Percentiles rank a stretch among this genome's conserved stretches.
These are phyloP conservation scores for Dryoscopus gambensis DNA, from an alignment of 2,113 vertebrate species.

Conservation along the genomic window DNA sequence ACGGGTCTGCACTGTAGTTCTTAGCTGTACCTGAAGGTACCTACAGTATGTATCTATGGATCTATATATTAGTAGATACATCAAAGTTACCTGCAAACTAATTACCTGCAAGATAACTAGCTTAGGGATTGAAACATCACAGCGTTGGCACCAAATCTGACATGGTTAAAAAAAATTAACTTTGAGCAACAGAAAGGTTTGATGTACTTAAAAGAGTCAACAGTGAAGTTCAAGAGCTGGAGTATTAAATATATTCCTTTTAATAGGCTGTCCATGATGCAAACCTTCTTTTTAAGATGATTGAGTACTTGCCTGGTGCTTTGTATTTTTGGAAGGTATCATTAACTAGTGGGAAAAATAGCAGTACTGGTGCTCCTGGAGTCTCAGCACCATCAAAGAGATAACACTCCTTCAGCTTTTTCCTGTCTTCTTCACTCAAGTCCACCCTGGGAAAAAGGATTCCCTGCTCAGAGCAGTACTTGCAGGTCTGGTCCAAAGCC, in stretches of 20 bases:
- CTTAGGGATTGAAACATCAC: background rate
- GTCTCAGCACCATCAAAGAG: slow-evolving; percentile 68
- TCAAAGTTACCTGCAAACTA: background rate
- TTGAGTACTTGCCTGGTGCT: slow-evolving; percentile 70
- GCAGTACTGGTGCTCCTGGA: slow-evolving; percentile 64
- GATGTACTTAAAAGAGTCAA: background rate
- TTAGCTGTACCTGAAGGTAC: background rate
- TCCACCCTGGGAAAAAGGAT: slow-evolving; percentile 73
- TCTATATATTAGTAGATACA: background rate
- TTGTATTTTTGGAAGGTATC: slow-evolving; percentile 71
- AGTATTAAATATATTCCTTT: background rate
- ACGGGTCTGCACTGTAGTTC: background rate
- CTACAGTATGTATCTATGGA: background rate
- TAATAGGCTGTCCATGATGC: background rate
- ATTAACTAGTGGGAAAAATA: slow-evolving; percentile 81
- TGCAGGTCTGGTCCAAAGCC: slow-evolving; percentile 71
- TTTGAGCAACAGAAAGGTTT: background rate
- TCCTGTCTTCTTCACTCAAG: slow-evolving; percentile 58
- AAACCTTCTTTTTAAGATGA: background rate
- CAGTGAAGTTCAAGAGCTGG: background rate
- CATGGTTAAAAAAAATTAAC: background rate
- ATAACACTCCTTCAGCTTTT: slow-evolving; percentile 73
- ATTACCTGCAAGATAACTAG: background rate
- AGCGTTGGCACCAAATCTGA: background rate
- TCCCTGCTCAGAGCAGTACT: slow-evolving; percentile 74